Percentiles rank a stretch among this genome's conserved stretches.
These are phyloP conservation scores for Chaetogeoica ovagalla DNA, from an alignment of 2,888 invertebrate genomes.

Conservation along the genomic window DNA sequence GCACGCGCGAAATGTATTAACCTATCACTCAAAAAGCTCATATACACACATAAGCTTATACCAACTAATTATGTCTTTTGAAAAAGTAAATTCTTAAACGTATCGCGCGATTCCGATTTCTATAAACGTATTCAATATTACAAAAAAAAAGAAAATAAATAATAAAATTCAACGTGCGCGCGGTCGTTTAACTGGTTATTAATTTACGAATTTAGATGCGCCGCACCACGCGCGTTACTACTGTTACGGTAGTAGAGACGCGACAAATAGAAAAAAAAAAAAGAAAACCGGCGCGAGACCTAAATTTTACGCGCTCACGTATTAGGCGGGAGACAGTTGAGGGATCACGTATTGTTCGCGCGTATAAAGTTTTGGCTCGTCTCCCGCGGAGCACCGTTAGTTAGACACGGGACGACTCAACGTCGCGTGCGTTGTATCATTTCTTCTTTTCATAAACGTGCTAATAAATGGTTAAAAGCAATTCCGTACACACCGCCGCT, in stretches of 20 bases:
- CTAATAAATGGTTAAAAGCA: too few relatives aligned
- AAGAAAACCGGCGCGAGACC: conserved; percentile 30
- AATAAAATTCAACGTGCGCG: conserved; percentile 38
- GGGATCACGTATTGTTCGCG: conserved; percentile 41
- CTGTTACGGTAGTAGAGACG: neutral
- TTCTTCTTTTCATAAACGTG: neutral
- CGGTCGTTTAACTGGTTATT: conserved; percentile 22
- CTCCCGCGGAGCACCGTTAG: conserved; percentile 39
- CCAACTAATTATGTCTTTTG: conserved; percentile 2
- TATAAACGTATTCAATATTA: conserved; percentile 22
- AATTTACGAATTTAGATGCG: conserved; percentile 8
- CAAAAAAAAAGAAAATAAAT: too few relatives aligned
- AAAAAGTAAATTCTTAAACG: conserved; percentile 36
- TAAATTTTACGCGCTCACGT: conserved; percentile 34
- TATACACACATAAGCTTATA: neutral
- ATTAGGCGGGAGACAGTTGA: too few relatives aligned
- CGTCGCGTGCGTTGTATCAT: conserved; percentile 3
- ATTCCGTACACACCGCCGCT: neutral
- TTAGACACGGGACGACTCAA: conserved; percentile 35
- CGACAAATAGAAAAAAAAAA: too few relatives aligned
- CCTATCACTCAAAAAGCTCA: neutral
- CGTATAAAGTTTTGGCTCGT: conserved; percentile 42
- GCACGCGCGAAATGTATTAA: neutral
- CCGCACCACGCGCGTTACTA: too few relatives aligned
- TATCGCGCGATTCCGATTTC: conserved; percentile 20